Evolutionary conservation across 2,888 invertebrate species (phyloP).

Genomic region (Ceramica pisi): DNA sequence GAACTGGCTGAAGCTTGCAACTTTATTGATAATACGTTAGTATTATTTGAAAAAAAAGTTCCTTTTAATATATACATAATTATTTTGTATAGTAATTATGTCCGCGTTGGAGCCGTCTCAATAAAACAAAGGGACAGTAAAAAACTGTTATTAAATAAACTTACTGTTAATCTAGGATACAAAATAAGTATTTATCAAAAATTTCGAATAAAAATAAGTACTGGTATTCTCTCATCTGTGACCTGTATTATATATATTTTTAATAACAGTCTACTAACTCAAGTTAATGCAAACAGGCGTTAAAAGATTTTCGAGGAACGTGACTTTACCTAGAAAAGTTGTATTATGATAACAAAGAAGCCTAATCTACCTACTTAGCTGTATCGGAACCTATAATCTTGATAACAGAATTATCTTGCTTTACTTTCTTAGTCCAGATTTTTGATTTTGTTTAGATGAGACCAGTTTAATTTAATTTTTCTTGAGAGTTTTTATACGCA

Average conservation of each 20-base stretch:
- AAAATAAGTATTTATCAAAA: too few species aligned
- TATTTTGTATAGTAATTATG: too few species aligned
- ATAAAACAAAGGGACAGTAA: too few species aligned
- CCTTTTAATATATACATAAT: too few species aligned
- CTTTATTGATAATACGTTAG: neutral
- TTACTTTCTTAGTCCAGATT: neutral
- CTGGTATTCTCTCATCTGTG: neutral
- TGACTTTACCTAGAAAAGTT: conserved; percentile 18
- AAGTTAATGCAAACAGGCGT: neutral
- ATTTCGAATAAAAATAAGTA: too few species aligned
- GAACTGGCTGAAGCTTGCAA: conserved; percentile 7
- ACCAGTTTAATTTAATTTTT: too few species aligned
- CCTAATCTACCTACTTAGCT: conserved; percentile 3
- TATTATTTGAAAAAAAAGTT: neutral
- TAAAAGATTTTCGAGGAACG: conserved; percentile 13
- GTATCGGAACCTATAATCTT: neutral
- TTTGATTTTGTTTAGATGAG: neutral
- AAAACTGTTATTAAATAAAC: too few species aligned
- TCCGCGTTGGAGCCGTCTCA: too few species aligned
- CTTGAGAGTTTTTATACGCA: too few species aligned
- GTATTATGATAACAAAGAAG: neutral
- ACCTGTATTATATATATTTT: too few species aligned
- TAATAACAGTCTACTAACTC: neutral
- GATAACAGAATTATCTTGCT: neutral
- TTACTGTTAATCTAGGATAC: too few species aligned